Percentiles rank a stretch among this genome's conserved stretches.
phyloP scores from a whole-genome alignment of 2,113 vertebrate species.

The Engystomops pustulosus region DNA sequence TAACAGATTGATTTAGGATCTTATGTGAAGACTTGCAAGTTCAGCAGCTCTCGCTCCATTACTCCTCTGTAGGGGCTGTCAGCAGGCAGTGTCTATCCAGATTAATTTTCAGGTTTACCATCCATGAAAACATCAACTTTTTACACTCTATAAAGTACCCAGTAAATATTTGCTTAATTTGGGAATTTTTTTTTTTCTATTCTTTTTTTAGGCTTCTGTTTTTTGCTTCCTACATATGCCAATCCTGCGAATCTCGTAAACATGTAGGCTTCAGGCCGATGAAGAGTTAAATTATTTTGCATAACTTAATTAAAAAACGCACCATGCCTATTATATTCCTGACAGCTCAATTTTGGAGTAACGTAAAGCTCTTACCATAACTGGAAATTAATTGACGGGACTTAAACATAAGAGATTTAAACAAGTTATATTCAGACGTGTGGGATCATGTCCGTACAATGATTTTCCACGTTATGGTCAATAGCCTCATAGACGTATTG shows the following conservation, averaged over 20 bases:
- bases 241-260: not conserved
- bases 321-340: conserved; percentile 9
- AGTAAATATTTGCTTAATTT: conserved; percentile 49
- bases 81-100: conserved; percentile 57
- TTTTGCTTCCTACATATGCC: not conserved
- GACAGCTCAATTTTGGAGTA: conserved; percentile 11
- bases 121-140: conserved; percentile 55
- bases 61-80: conserved; percentile 58
- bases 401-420: not conserved
- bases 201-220: not conserved
- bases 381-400: not conserved
- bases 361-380: not conserved
- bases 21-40: conserved; percentile 54
- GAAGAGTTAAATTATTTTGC: conserved; percentile 38
- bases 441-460: no score
- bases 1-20: conserved; percentile 60
- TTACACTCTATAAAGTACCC: conserved; percentile 27
- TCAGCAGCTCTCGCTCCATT: conserved; percentile 55
- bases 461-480: no score
- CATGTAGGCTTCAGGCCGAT: not conserved
- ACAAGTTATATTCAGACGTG: no score
- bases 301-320: conserved; percentile 30
- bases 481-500: no score
- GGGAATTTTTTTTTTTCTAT: not conserved
- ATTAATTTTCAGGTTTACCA: conserved; percentile 55